Evolutionary conservation across 2,888 invertebrate genomes (phyloP).

Genomic region (Epirrhoe alternata): DNA sequence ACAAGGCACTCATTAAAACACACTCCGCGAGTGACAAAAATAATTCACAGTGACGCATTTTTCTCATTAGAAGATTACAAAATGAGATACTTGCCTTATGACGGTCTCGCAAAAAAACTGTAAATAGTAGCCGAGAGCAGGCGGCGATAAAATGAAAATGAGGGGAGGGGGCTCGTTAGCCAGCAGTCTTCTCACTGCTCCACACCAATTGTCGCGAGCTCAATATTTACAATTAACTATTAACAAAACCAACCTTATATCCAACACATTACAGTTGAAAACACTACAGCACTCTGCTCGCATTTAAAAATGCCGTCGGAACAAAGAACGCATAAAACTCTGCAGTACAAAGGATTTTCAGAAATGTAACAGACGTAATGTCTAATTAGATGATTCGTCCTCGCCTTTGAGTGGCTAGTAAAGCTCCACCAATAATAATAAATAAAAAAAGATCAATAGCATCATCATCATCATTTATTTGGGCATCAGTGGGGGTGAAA

Average conservation of each 20-base stretch:
- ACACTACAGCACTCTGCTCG: slow-evolving; percentile 30
- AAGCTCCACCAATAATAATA: slow-evolving; percentile 25
- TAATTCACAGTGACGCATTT: slow-evolving; percentile 32
- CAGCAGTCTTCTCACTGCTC: slow-evolving; percentile 67
- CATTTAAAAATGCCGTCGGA: slow-evolving; percentile 66
- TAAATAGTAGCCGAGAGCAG: slow-evolving; percentile 65
- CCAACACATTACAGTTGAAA: slow-evolving; percentile 51
- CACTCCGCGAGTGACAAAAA: slow-evolving; percentile 14
- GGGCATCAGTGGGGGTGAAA: no score
- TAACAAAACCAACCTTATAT: slow-evolving; percentile 54
- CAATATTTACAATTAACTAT: slow-evolving; percentile 59
- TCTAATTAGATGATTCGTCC: slow-evolving; percentile 78
- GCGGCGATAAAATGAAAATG: slow-evolving; percentile 77
- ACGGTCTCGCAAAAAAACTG: slow-evolving; percentile 64
- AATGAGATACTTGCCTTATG: slow-evolving; percentile 63
- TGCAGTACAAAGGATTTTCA: slow-evolving; percentile 81
- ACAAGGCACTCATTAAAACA: not conserved
- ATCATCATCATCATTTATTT: not conserved
- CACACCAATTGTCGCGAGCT: slow-evolving; percentile 74
- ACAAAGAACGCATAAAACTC: slow-evolving; percentile 80
- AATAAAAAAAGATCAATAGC: slow-evolving; percentile 7
- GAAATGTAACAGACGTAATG: slow-evolving; percentile 78
- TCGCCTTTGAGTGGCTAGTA: slow-evolving; percentile 51
- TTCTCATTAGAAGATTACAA: slow-evolving; percentile 63
- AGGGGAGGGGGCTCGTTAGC: slow-evolving; percentile 76